Conservation (phyloP, 2,113 vertebrate genomes). For the Arizona elegans region DNA sequence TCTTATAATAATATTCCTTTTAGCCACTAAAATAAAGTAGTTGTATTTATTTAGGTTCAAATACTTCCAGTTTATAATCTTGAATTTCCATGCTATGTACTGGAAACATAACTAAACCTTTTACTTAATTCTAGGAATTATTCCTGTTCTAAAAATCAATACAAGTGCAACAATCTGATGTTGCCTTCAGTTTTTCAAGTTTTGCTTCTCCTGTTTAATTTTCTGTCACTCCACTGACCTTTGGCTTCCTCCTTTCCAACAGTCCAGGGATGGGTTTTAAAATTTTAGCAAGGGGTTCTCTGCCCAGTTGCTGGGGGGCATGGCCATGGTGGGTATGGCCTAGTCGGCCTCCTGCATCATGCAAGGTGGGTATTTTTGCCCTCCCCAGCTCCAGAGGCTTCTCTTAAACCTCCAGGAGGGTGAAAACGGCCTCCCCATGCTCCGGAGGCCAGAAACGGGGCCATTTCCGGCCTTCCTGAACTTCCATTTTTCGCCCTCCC, state of each 20-base stretch:
- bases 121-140: background rate
- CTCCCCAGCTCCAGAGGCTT: no score
- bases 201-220: background rate
- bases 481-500: no score
- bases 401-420: no score
- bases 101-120: background rate
- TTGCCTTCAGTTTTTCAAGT: background rate
- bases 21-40: background rate
- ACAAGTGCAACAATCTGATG: background rate
- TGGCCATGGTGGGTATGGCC: no score
- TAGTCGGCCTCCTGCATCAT: no score
- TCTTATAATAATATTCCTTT: background rate
- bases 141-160: background rate
- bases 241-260: background rate
- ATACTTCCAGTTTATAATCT: background rate
- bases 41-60: background rate
- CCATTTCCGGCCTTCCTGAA: no score
- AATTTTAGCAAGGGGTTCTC: no score
- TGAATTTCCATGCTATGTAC: background rate
- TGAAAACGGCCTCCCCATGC: no score
- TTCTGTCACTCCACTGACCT: background rate
- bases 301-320: no score
- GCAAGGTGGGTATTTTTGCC: no score
- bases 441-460: no score
- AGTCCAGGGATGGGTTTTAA: background rate